Evolutionary conservation across 2,797 vertebrate genomes (phyloP).

Genomic region (Schizothorax lantsangensis): DNA sequence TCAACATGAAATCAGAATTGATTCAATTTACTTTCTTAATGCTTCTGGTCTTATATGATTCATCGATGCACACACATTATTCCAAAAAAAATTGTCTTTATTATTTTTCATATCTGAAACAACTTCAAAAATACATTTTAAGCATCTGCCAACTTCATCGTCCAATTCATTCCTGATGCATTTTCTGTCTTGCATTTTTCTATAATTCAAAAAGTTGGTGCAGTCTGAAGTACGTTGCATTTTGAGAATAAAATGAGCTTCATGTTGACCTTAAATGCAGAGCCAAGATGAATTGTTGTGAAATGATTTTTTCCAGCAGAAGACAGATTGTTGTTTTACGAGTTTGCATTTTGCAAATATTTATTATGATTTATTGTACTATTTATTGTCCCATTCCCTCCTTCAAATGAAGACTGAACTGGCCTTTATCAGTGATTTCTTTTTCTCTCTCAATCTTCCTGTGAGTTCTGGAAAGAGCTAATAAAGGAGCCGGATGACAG

Average conservation of each 20-base stretch:
- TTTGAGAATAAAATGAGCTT: background rate
- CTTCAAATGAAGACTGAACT: slow-evolving; percentile 14
- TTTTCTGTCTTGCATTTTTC: background rate
- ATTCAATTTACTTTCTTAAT: background rate
- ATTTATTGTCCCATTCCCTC: background rate
- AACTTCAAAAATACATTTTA: background rate
- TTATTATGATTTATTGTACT: slow-evolving; percentile 20
- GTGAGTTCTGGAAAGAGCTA: slow-evolving; percentile 9
- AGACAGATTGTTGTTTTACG: slow-evolving; percentile 1
- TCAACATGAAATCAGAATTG: background rate
- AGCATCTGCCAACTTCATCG: background rate
- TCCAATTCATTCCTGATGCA: background rate
- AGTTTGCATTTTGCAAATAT: slow-evolving; percentile 36
- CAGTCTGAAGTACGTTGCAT: background rate
- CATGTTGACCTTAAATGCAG: slow-evolving; percentile 17
- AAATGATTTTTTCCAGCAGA: background rate
- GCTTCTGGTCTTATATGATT: background rate
- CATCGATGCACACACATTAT: background rate
- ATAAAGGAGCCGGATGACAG: background rate
- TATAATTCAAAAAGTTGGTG: background rate
- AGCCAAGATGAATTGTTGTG: background rate
- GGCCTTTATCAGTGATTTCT: slow-evolving; percentile 12
- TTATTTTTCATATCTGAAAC: background rate
- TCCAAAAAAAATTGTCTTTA: background rate
- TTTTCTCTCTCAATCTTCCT: background rate